Percentiles rank a stretch among this genome's conserved stretches.
Conservation (phyloP, 2,888 invertebrate genomes). For the Pheosia gnoma region DNA sequence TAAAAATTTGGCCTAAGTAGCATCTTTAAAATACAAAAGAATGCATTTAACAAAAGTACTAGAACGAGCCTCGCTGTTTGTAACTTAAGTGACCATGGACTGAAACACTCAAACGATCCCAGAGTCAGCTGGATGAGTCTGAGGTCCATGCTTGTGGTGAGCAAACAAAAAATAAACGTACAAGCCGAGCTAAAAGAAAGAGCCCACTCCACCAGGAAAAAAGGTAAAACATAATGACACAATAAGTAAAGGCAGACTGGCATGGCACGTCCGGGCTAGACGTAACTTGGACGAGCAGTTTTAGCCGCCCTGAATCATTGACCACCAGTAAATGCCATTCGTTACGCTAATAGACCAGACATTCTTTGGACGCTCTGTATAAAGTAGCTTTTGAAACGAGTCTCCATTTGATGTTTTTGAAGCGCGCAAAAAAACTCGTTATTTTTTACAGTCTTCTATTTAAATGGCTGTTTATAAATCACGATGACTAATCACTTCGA, state of each 20-base stretch:
- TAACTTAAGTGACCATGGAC: constrained; percentile 55
- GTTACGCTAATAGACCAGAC: constrained; percentile 20
- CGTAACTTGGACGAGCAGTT: constrained; percentile 56
- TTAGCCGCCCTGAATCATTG: constrained; percentile 58
- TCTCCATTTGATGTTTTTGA: constrained; percentile 7
- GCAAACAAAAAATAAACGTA: constrained; percentile 68
- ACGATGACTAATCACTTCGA: not conserved
- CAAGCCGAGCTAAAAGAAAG: constrained; percentile 61
- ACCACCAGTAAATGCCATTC: constrained; percentile 17
- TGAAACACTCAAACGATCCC: constrained; percentile 45
- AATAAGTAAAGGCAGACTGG: constrained; percentile 63
- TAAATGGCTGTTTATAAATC: not conserved
- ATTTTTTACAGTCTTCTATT: constrained; percentile 9
- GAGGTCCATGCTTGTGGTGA: constrained; percentile 63
- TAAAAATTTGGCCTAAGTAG: not conserved
- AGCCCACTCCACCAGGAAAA: constrained; percentile 67
- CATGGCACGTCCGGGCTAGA: constrained; percentile 63
- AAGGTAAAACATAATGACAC: constrained; percentile 66
- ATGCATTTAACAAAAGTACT: constrained; percentile 40
- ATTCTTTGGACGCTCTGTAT: constrained; percentile 13
- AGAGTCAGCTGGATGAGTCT: constrained; percentile 55
- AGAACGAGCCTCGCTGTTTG: constrained; percentile 30
- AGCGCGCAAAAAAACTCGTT: constrained; percentile 4
- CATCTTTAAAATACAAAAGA: constrained; percentile 24
- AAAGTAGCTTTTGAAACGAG: not conserved